Base-by-base conservation (phyloP, 2,113 vertebrate genomes). In the Semicossyphus pulcher region DNA sequence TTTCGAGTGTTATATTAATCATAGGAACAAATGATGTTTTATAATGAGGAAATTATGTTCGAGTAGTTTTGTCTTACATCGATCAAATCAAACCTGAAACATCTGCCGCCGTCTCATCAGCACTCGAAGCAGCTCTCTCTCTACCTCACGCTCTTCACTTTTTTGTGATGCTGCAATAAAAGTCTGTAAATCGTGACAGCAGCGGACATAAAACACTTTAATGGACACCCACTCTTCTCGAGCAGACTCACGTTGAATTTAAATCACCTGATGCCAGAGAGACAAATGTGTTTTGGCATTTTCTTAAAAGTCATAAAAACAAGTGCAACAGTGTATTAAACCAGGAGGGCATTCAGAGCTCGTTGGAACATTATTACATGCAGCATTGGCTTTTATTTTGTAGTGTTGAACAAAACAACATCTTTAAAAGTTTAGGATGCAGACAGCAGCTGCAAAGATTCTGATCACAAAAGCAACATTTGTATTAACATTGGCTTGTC, bases 171-270 rank as follows among this genome's bases (percentile, higher is more conserved):
- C 48, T 44, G 79, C 54, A 52, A 72, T 90, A 83, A 90, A 90
- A 86, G 49, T 72, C 72, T 14, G 49, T 79, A 88, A 87, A 87
- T 85, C 63, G 75, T 59, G 48, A 79, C 76, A 45, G 86, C 80
- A 56, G 58, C 21, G 26, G 59, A 77, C 80, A 85, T 90, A 85
- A 90, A 92, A 87, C 74, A 78, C 76, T 48, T 31, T 85, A 81
- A 89, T 88, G 83, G 83, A 82, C 58, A 62, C 29, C 5, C n/a
- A 71, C 72, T 58, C 60, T 74, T 76, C 65, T 45, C 64, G 68
- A 76, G 66, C 41, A 67, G 34, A 59, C 59, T 54, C 64, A 23
- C 48, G 52, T 39, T 84, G 79, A 82, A 85, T 85, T 74, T 65
- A 83, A 89, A 88, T 81, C 56, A 72, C 74, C 60, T 31, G 10